Evolutionary conservation across 2,888 invertebrate genomes (phyloP).

Genomic region (Drosophila percnosoma): DNA sequence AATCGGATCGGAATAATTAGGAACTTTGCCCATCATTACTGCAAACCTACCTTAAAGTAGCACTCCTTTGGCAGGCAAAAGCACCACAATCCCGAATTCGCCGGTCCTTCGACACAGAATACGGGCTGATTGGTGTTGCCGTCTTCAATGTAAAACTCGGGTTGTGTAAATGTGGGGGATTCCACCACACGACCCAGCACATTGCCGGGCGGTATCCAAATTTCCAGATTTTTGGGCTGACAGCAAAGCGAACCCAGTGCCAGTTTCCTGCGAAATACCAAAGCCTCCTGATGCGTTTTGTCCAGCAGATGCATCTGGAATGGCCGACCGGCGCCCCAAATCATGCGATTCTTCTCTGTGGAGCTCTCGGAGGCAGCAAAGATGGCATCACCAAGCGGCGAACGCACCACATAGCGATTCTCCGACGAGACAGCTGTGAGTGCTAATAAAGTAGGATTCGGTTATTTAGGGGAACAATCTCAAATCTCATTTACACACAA

Average conservation of each 20-base stretch:
- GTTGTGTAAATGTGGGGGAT: slow-evolving; percentile 88
- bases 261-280: slow-evolving; percentile 89
- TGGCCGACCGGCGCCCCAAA: slow-evolving; percentile 89
- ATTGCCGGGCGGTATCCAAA: slow-evolving; percentile 90
- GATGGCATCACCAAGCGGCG: slow-evolving; percentile 90
- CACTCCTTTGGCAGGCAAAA: slow-evolving; percentile 84
- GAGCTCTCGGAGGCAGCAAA: slow-evolving; percentile 90
- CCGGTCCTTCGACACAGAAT: slow-evolving; percentile 90
- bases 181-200: slow-evolving; percentile 90
- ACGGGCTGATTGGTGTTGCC: slow-evolving; percentile 87
- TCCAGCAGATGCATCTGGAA: slow-evolving; percentile 93
- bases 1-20: neutral
- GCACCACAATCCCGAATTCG: slow-evolving; percentile 86
- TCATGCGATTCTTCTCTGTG: slow-evolving; percentile 87
- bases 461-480: neutral
- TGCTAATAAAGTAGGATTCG: slow-evolving; percentile 51
- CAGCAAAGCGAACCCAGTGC: slow-evolving; percentile 90
- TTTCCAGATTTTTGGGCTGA: slow-evolving; percentile 88
- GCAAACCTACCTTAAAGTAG: slow-evolving; percentile 74
- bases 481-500: slow-evolving; percentile 85
- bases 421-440: slow-evolving; percentile 87
- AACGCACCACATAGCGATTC: slow-evolving; percentile 90
- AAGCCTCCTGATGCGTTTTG: slow-evolving; percentile 92
- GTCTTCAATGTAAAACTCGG: slow-evolving; percentile 89
- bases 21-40: neutral